phyloP scores from a whole-genome alignment of 1,140 invertebrate species.

The Bombus sylvicola region DNA sequence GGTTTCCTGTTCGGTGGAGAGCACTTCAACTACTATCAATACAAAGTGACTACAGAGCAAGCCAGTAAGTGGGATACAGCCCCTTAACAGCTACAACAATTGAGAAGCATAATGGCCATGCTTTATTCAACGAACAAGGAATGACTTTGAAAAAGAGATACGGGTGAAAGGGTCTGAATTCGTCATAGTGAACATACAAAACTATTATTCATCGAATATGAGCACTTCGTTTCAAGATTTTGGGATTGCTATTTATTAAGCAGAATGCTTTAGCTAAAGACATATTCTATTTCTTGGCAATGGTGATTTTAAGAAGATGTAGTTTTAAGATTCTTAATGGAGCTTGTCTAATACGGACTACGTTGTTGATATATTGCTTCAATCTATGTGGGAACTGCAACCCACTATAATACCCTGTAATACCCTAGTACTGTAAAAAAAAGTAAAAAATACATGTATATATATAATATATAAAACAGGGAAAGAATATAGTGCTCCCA shows the following conservation, averaged over 20 bases:
- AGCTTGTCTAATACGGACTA: conserved; percentile 66
- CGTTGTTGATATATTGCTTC: conserved; percentile 62
- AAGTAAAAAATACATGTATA: conserved; percentile 21
- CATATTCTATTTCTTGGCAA: conserved; percentile 64
- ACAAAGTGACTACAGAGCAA: conserved; percentile 95
- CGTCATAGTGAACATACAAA: conserved; percentile 66
- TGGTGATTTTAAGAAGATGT: conserved; percentile 68
- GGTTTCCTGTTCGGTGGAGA: conserved; percentile 98
- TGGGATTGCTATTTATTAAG: conserved; percentile 71
- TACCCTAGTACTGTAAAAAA: conserved; percentile 61
- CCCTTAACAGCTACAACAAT: conserved; percentile 74
- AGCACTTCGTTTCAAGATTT: conserved; percentile 70
- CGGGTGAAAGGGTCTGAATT: conserved; percentile 66
- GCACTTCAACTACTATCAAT: conserved; percentile 98
- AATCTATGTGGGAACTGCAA: conserved; percentile 58
- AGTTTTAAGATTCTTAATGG: conserved; percentile 71
- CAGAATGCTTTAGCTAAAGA: conserved; percentile 68
- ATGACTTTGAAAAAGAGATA: conserved; percentile 67
- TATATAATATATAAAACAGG: conserved; percentile 37
- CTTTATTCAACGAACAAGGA: conserved; percentile 68
- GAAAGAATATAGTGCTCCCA: conserved; percentile 64
- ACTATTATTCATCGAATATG: conserved; percentile 65
- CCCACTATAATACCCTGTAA: conserved; percentile 56
- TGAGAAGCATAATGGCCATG: conserved; percentile 69
- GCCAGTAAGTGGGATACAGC: conserved; percentile 87